These are phyloP conservation scores for Drosophila biarmipes DNA, from an alignment of 1,140 invertebrate species.

Conservation along the genomic window DNA sequence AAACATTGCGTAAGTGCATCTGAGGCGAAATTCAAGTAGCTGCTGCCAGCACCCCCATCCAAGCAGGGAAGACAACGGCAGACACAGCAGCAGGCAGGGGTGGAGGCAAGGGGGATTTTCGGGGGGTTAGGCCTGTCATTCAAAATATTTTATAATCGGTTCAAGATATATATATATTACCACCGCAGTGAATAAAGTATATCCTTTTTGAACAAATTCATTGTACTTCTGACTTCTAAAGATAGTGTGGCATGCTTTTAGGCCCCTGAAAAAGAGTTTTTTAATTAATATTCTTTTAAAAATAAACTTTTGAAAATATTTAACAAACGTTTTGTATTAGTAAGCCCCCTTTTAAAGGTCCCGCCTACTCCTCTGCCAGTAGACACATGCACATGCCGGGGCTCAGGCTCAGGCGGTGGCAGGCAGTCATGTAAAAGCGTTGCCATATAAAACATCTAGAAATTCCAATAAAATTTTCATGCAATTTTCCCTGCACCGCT, in stretches of 20 bases:
- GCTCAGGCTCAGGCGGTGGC: slow-evolving; percentile 49
- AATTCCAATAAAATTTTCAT: slow-evolving; percentile 70
- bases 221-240: no score
- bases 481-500: slow-evolving; percentile 58
- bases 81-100: slow-evolving; percentile 9
- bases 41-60: slow-evolving; percentile 24
- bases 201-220: no score
- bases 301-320: no score
- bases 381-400: slow-evolving; percentile 36
- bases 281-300: no score
- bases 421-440: slow-evolving; percentile 62
- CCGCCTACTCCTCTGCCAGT: background rate
- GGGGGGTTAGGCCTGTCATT: background rate
- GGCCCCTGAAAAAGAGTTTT: no score
- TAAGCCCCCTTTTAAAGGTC: background rate
- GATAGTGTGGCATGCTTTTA: no score
- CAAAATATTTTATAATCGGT: background rate
- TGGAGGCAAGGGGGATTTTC: background rate
- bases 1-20: slow-evolving; percentile 71
- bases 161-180: no score
- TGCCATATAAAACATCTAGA: slow-evolving; percentile 68
- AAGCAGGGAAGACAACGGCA: slow-evolving; percentile 25
- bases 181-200: no score
- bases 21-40: slow-evolving; percentile 65
- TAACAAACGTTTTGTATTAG: no score